phyloP scores from a whole-genome alignment of 1,140 invertebrate genomes.

The Spodoptera frugiperda region DNA sequence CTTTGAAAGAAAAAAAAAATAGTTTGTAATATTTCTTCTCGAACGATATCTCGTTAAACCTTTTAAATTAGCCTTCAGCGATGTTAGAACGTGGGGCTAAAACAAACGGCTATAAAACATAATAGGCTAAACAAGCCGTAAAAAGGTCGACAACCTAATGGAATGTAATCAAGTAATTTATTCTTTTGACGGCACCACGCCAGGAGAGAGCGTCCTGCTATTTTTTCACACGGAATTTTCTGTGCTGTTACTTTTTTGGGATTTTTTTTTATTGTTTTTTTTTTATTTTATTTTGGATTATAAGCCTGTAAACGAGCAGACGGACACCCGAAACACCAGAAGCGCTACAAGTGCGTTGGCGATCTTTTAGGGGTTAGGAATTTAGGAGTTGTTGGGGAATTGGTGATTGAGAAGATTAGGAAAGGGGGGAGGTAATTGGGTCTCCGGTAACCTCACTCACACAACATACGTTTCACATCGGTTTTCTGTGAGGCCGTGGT shows the following conservation, averaged over 20 bases:
- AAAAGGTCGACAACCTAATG: constrained; percentile 33
- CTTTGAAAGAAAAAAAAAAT: no score
- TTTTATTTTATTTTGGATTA: neutral
- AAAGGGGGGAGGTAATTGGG: no score
- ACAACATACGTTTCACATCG: no score
- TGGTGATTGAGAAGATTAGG: no score
- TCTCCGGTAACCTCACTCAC: no score
- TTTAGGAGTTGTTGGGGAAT: no score
- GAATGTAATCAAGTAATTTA: constrained; percentile 35
- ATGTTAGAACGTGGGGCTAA: constrained; percentile 9
- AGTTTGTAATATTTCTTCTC: neutral
- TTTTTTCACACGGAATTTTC: constrained; percentile 7
- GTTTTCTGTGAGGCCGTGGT: no score
- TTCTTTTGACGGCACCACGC: constrained; percentile 10
- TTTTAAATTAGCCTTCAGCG: constrained; percentile 32
- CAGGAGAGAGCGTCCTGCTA: neutral
- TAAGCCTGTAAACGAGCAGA: no score
- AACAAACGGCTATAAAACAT: constrained; percentile 27
- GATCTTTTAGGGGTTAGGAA: no score
- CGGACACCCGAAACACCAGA: no score
- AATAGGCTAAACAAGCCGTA: constrained; percentile 31
- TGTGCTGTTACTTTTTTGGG: neutral
- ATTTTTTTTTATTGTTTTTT: neutral
- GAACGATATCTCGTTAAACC: constrained; percentile 11
- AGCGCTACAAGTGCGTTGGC: no score